These are phyloP conservation scores for Sclerodermus sp. DNA, from an alignment of 2,888 invertebrate species.

Conservation along the genomic window DNA sequence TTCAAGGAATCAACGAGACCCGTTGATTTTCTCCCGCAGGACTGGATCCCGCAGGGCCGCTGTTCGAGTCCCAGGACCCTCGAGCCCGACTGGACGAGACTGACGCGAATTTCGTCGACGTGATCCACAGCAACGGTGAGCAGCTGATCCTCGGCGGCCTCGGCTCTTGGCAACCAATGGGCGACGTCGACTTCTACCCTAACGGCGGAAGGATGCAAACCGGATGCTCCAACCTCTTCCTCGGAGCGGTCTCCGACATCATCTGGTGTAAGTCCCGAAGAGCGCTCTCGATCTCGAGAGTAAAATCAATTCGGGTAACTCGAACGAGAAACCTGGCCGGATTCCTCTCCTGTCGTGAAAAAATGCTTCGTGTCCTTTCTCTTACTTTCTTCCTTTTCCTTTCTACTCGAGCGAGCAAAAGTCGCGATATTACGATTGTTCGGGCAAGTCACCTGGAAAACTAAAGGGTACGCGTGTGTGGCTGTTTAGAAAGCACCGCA, in stretches of 20 bases:
- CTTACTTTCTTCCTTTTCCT: no score
- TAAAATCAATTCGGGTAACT: no score
- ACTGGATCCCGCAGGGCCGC: conserved; percentile 86
- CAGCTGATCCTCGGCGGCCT: conserved; percentile 87
- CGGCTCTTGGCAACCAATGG: conserved; percentile 89
- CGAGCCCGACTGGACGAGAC: conserved; percentile 80
- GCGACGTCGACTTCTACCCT: conserved; percentile 89
- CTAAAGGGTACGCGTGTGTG: conserved; percentile 12
- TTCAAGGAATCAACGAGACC: no score
- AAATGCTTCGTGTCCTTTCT: neutral
- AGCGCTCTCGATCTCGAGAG: no score
- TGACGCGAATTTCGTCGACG: conserved; percentile 88
- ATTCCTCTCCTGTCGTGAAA: neutral
- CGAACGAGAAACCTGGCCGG: no score
- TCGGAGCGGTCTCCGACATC: conserved; percentile 87
- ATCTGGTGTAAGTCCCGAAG: conserved; percentile 85
- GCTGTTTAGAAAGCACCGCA: conserved; percentile 51
- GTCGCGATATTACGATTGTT: no score
- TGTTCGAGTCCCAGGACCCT: conserved; percentile 88
- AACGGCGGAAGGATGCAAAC: conserved; percentile 91
- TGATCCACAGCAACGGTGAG: conserved; percentile 92
- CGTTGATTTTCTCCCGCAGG: conserved; percentile 59
- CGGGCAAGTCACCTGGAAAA: neutral
- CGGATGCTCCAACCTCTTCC: conserved; percentile 88
- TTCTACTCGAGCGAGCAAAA: no score